Evolutionary conservation across 2,888 invertebrate genomes (phyloP).

Genomic region (Rhingia rostrata): DNA sequence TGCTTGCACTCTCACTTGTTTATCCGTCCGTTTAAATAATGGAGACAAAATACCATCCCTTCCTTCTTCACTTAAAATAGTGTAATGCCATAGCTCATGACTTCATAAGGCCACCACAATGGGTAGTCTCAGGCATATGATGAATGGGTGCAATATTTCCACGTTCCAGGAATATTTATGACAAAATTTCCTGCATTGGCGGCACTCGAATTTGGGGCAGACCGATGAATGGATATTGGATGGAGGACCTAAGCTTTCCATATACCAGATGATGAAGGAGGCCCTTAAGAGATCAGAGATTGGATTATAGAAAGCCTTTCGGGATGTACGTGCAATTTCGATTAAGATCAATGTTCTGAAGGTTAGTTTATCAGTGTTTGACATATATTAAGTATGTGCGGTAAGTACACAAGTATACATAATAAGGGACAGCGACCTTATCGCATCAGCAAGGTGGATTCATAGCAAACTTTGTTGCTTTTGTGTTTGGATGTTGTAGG

Average conservation of each 20-base stretch:
- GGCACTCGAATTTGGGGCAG: slow-evolving; percentile 55
- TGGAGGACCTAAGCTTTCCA: slow-evolving; percentile 45
- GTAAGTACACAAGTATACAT: background rate
- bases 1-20: slow-evolving; percentile 27
- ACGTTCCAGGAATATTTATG: slow-evolving; percentile 65
- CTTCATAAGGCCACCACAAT: slow-evolving; percentile 50
- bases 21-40: slow-evolving; percentile 49
- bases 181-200: slow-evolving; percentile 69
- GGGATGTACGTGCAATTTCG: slow-evolving; percentile 21
- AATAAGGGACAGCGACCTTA: too few species aligned
- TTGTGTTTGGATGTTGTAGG: too few species aligned
- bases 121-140: slow-evolving; percentile 59
- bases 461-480: too few species aligned
- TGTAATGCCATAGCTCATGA: slow-evolving; percentile 19
- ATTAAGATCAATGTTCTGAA: slow-evolving; percentile 34
- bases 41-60: slow-evolving; percentile 44
- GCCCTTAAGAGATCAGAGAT: slow-evolving; percentile 46
- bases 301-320: slow-evolving; percentile 38
- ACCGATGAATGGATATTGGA: slow-evolving; percentile 54
- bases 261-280: slow-evolving; percentile 44
- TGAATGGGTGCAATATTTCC: slow-evolving; percentile 71
- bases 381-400: background rate
- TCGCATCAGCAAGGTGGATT: too few species aligned
- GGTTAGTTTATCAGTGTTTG: background rate
- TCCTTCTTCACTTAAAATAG: slow-evolving; percentile 20